Percentiles rank a stretch among this genome's conserved stretches.
phyloP scores from a whole-genome alignment of 2,113 vertebrate genomes.

The Himantopus leucocephalus region DNA sequence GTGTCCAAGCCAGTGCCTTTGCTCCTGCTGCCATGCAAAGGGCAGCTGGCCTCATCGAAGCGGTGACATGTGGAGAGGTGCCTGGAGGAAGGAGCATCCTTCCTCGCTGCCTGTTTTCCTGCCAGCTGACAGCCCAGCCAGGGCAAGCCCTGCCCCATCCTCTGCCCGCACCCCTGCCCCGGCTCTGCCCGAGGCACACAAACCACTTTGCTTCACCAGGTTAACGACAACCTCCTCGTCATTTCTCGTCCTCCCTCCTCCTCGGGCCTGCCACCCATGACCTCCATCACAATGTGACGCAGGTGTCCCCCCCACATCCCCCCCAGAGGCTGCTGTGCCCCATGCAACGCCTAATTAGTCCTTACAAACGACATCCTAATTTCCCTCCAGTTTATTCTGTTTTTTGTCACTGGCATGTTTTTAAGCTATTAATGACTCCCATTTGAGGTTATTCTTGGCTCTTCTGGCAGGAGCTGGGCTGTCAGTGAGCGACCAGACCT shows the following conservation, averaged over 20 bases:
- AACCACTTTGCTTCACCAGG: background rate
- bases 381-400: background rate
- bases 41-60: rapidly evolving
- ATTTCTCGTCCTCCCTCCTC: background rate
- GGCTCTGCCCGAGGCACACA: background rate
- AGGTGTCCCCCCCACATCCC: background rate
- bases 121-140: background rate
- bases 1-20: background rate
- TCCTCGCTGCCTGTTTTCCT: background rate
- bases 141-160: background rate
- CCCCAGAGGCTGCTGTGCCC: background rate
- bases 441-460: background rate
- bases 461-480: background rate
- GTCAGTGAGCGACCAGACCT: background rate
- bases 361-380: background rate
- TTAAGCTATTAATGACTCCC: background rate
- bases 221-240: background rate
- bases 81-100: background rate
- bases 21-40: background rate
- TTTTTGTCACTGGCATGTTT: background rate
- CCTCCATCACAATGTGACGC: rapidly evolving
- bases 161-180: background rate
- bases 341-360: background rate
- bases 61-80: background rate
- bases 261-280: rapidly evolving